phyloP scores from a whole-genome alignment of 2,888 invertebrate genomes.

The Nomada ferruginata region DNA sequence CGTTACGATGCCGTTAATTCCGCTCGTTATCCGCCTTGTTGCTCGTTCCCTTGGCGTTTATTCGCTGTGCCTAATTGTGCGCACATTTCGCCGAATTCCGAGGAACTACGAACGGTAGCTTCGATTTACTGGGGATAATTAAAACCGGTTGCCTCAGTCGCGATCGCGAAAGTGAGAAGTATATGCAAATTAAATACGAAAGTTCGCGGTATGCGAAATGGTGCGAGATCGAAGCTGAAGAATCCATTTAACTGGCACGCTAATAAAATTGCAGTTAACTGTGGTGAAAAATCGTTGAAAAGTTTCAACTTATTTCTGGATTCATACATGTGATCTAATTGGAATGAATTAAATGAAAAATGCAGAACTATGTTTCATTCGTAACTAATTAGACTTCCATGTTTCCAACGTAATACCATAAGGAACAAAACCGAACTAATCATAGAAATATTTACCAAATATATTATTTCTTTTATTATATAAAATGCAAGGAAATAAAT shows the following conservation, averaged over 20 bases:
- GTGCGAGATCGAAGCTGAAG: slow-evolving; percentile 16
- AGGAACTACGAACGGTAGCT: slow-evolving; percentile 7
- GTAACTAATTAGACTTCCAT: no score
- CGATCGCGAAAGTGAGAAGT: slow-evolving; percentile 21
- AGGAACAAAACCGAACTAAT: no score
- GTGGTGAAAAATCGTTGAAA: neutral
- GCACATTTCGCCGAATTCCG: slow-evolving; percentile 21
- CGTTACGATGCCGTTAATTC: slow-evolving; percentile 44
- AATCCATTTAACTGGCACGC: slow-evolving; percentile 5
- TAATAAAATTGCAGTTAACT: neutral
- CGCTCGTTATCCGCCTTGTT: slow-evolving; percentile 41
- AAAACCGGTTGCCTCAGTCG: slow-evolving; percentile 17
- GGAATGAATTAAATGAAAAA: no score
- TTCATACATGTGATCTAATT: no score
- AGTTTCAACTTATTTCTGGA: no score
- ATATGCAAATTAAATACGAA: slow-evolving; percentile 31
- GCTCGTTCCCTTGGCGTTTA: slow-evolving; percentile 18
- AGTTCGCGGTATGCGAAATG: slow-evolving; percentile 20
- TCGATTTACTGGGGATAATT: slow-evolving; percentile 23
- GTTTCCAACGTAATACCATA: no score
- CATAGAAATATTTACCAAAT: no score
- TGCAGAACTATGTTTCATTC: no score
- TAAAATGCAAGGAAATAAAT: no score
- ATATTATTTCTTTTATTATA: no score
- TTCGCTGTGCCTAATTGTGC: slow-evolving; percentile 16